Percentiles rank a stretch among this genome's conserved stretches.
phyloP scores from a whole-genome alignment of 37 sponge, comb jelly and placozoan species.

The Amphimedon queenslandica region DNA sequence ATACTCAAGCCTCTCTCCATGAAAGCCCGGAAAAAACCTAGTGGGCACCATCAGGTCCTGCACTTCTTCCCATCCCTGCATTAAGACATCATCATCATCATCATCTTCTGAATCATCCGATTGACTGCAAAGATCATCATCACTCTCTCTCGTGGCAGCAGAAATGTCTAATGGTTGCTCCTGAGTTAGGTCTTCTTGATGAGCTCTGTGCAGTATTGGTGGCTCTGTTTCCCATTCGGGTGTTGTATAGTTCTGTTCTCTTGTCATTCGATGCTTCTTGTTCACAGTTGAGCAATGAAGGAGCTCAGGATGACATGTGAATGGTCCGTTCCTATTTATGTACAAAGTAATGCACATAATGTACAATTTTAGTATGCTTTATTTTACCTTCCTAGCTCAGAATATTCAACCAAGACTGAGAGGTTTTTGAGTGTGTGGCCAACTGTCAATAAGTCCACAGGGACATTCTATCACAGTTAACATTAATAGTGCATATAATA shows the following conservation, averaged over 20 bases:
- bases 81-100: background rate
- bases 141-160: background rate
- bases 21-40: background rate
- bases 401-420: slow-evolving; percentile 52
- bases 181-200: background rate
- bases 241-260: background rate
- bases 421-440: slow-evolving; percentile 65
- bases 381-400: slow-evolving; percentile 56
- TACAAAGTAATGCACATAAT: background rate
- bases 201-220: background rate
- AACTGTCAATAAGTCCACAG: slow-evolving; percentile 29
- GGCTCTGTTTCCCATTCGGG: background rate
- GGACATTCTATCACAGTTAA: slow-evolving; percentile 28
- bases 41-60: background rate
- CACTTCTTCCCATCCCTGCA: background rate
- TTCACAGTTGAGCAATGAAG: background rate
- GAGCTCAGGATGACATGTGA: slow-evolving; percentile 54
- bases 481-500: background rate
- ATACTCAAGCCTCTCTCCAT: background rate
- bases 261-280: background rate
- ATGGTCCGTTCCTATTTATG: slow-evolving; percentile 53
- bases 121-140: background rate
- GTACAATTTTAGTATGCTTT: background rate
- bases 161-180: background rate
- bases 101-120: background rate